A percentile compares a stretch with the other conserved stretches of the same genome.
These are phyloP conservation scores for Saturnia pavonia DNA, from an alignment of 2,888 invertebrate species.

Conservation along the genomic window DNA sequence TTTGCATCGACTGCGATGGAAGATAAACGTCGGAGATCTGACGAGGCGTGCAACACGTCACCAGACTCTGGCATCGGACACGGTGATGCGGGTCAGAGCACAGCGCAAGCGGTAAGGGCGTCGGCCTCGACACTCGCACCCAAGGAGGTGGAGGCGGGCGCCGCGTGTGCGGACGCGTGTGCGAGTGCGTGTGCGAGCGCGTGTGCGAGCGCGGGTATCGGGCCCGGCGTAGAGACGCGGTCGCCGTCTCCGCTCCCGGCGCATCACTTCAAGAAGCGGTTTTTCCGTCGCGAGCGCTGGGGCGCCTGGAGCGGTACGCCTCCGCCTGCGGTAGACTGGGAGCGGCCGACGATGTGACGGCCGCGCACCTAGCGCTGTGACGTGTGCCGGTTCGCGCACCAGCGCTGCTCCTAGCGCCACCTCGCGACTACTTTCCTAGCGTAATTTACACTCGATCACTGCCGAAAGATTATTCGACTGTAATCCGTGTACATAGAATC, in stretches of 20 bases:
- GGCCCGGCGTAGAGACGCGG: slow-evolving; percentile 58
- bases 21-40: slow-evolving; percentile 91
- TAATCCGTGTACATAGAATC: slow-evolving; percentile 25
- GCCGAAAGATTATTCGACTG: slow-evolving; percentile 23
- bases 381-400: slow-evolving; percentile 34
- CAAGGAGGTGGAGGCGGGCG: slow-evolving; percentile 51
- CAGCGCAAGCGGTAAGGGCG: slow-evolving; percentile 51
- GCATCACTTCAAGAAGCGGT: slow-evolving; percentile 91
- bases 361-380: slow-evolving; percentile 50
- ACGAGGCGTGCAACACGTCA: slow-evolving; percentile 91
- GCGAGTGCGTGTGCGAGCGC: slow-evolving; percentile 44
- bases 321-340: slow-evolving; percentile 74
- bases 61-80: slow-evolving; percentile 92
- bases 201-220: slow-evolving; percentile 56
- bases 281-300: slow-evolving; percentile 89
- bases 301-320: slow-evolving; percentile 76
- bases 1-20: slow-evolving; percentile 96
- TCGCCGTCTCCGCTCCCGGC: slow-evolving; percentile 65
- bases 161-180: slow-evolving; percentile 46
- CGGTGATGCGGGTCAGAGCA: slow-evolving; percentile 72
- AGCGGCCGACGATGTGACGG: slow-evolving; percentile 77
- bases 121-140: slow-evolving; percentile 54
- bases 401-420: slow-evolving; percentile 33
- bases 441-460: slow-evolving; percentile 33
- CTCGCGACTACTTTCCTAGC: slow-evolving; percentile 31